These are phyloP conservation scores for Fringilla coelebs DNA, from an alignment of 2,797 vertebrate genomes.

Conservation along the genomic window DNA sequence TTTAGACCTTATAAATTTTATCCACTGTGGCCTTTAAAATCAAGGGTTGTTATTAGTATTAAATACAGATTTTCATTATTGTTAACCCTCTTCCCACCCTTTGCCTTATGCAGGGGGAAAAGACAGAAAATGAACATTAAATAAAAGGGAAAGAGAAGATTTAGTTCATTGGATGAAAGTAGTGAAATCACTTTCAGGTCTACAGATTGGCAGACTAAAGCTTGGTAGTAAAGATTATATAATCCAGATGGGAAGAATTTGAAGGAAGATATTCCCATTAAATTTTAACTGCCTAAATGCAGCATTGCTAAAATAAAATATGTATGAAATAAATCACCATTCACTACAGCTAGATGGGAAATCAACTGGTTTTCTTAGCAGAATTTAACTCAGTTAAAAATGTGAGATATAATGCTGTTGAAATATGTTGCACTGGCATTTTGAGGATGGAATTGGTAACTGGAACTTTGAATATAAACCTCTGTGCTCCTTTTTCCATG, in stretches of 20 bases:
- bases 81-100: neutral
- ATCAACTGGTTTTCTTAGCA: neutral
- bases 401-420: neutral
- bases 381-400: neutral
- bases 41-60: neutral
- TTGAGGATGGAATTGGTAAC: neutral
- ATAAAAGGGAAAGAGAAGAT: neutral
- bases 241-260: neutral
- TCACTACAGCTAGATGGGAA: neutral
- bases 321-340: neutral
- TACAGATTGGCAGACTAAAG: neutral
- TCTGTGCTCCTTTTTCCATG: neutral
- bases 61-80: neutral
- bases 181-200: neutral
- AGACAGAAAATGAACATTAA: neutral
- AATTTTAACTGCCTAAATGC: neutral
- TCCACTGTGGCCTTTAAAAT: conserved; percentile 58
- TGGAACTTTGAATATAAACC: neutral
- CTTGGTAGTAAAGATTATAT: neutral
- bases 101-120: neutral
- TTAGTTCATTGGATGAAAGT: neutral
- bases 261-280: neutral
- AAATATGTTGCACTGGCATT: neutral
- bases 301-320: neutral
- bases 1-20: conserved; percentile 62